A percentile compares a stretch with the other conserved stretches of the same genome.
Evolutionary conservation across 2,113 vertebrate species (phyloP).

Genomic region (Onychostoma macrolepis): DNA sequence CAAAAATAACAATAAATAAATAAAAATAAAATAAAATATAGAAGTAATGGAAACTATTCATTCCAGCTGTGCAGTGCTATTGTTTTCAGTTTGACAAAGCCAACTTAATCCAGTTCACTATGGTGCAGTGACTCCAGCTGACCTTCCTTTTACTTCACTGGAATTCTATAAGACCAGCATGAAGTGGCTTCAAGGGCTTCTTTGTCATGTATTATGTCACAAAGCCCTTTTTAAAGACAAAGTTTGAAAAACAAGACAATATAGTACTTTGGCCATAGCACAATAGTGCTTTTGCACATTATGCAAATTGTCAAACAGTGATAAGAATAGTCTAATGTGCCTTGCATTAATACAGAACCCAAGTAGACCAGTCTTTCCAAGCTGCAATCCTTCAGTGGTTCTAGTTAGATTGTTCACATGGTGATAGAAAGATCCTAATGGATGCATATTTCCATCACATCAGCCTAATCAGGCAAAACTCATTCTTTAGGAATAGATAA

Average conservation of each 20-base stretch:
- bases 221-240: conserved; percentile 9
- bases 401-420: neutral
- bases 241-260: neutral
- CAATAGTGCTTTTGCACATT: neutral
- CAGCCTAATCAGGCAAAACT: neutral
- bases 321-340: conserved; percentile 3
- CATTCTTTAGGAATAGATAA: neutral
- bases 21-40: neutral
- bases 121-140: neutral
- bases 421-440: neutral
- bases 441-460: neutral
- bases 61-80: neutral
- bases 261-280: conserved; percentile 8
- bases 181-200: conserved; percentile 3
- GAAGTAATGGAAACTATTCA: neutral
- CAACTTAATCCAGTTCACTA: neutral
- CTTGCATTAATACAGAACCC: conserved; percentile 18
- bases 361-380: neutral
- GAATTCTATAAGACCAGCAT: conserved; percentile 9
- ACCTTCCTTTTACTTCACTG: neutral
- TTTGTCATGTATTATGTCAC: conserved; percentile 34
- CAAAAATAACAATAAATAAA: neutral
- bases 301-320: neutral
- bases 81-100: neutral
- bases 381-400: neutral